Conservation (phyloP, 92 coral and sea anemone genomes). For the Actinostola sp. region DNA sequence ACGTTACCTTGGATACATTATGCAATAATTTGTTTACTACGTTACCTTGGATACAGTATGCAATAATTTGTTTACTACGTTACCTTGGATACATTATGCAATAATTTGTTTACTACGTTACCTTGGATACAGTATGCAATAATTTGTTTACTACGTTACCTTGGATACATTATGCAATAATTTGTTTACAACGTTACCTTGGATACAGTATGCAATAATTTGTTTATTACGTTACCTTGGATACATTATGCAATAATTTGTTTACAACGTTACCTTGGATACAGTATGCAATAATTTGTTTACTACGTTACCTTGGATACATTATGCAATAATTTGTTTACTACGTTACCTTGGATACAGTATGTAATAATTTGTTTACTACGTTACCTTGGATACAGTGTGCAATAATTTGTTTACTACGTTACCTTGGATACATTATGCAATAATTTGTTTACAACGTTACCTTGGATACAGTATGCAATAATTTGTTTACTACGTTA, state of each 20-base stretch:
- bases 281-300: background rate
- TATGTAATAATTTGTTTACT: background rate
- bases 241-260: background rate
- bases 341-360: background rate
- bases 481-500: background rate
- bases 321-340: background rate
- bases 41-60: background rate
- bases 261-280: background rate
- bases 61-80: background rate
- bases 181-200: background rate
- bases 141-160: background rate
- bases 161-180: background rate
- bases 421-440: background rate
- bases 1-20: slow-evolving; percentile 1
- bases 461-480: background rate
- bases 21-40: background rate
- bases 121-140: background rate
- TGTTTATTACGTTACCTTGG: background rate
- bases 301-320: background rate
- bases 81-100: background rate
- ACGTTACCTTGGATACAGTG: slow-evolving; percentile 1
- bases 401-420: background rate
- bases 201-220: background rate
- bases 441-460: background rate
- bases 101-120: background rate